A percentile compares a stretch with the other conserved stretches of the same genome.
phyloP scores from a whole-genome alignment of 35 echinoderm and acorn worm species.

The Heliocidaris erythrogramma region DNA sequence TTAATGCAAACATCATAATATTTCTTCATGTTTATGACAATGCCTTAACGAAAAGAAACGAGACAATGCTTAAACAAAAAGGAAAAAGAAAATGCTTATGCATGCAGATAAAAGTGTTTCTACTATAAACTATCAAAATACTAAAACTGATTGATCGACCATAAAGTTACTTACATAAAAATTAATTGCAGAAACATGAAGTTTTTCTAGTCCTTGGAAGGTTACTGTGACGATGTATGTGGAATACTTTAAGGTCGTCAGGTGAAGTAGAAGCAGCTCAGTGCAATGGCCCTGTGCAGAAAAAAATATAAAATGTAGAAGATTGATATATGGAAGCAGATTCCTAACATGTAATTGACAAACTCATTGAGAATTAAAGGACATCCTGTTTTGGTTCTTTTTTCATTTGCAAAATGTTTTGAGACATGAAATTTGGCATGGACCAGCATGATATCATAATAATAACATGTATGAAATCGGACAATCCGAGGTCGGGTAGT shows the following conservation, averaged over 20 bases:
- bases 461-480: no score
- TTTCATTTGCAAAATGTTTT: no score
- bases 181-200: constrained; percentile 54
- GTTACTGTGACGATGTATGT: constrained; percentile 64
- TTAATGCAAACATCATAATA: no score
- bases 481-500: no score
- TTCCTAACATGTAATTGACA: neutral
- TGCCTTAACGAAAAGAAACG: no score
- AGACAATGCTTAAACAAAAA: no score
- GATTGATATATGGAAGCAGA: neutral
- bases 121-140: no score
- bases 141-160: neutral
- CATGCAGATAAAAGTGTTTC: no score
- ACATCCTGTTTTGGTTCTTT: neutral
- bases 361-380: neutral
- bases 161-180: constrained; percentile 64
- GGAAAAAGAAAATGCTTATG: no score
- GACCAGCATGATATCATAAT: no score
- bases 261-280: constrained; percentile 69
- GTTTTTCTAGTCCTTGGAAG: constrained; percentile 64
- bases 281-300: constrained; percentile 62
- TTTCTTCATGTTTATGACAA: no score
- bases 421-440: no score
- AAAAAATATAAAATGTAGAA: neutral
- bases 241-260: constrained; percentile 67